Base-by-base conservation (phyloP, 2,113 vertebrate genomes). In the Lates calcarifer region DNA sequence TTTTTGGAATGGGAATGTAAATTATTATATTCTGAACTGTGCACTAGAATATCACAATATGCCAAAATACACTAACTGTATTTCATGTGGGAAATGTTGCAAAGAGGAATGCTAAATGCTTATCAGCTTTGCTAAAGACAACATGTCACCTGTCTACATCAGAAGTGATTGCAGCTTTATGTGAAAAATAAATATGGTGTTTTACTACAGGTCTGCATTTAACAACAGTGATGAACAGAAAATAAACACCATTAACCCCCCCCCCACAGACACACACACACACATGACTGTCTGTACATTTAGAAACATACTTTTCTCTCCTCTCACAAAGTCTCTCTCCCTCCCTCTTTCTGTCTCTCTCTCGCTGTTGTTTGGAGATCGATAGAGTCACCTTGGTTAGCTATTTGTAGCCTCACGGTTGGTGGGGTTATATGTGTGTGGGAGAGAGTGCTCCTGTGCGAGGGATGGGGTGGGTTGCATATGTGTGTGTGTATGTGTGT, bases 321-420 rank as follows among this genome's bases (percentile, higher is more conserved):
- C 61, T 75, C 71, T 65, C 64, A 85, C 78, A 80, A 87, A 84
- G 79, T 41, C 11, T 75, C 53, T 51, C 37, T 87, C 80, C 88
- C 80, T 70, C 83, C 58, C 55, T 82, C 55, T 88, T 22, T 74
- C 35, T 81, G 62, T 76, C 60, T 80, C 64, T 85, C 82, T 83
- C 78, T 77, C 49, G 63, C 87, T 85, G 89, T 89, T 91, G 91
- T 92, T 91, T 88, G 76, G 84, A 91, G 92, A 95, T 95, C 95
- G 86, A 95, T 95, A 90, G 88, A 95, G 94, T 95, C 94, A 95
- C 95, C 95, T 95, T 95, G 94, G 92, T 90, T 94, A 83, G 94
- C 93, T 94, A 93, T 95, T 95, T 95, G 94, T 94, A 95, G 93
- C 90, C 90, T 91, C 74, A 72, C 81, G 83, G 88, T 91, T 91